Percentiles rank a stretch among this genome's conserved stretches.
These are phyloP conservation scores for Ips typographus DNA, from an alignment of 1,140 invertebrate species.

Conservation along the genomic window DNA sequence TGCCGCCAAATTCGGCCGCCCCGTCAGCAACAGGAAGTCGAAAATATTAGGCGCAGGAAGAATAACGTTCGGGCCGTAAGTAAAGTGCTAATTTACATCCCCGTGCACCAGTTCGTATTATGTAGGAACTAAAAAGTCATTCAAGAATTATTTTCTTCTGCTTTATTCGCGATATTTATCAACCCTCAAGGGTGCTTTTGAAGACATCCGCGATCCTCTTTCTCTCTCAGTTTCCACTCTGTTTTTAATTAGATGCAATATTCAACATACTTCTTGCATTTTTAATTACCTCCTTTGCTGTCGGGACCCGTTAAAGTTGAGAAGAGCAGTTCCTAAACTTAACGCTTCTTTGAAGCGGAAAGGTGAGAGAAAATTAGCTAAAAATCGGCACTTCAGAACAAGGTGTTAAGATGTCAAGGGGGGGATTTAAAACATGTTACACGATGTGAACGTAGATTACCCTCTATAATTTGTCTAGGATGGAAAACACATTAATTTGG, in stretches of 20 bases:
- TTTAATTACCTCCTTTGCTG: slow-evolving; percentile 36
- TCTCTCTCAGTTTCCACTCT: slow-evolving; percentile 22
- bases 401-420: slow-evolving; percentile 21
- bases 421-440: neutral
- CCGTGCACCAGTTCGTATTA: too few relatives aligned
- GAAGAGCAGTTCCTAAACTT: slow-evolving; percentile 31
- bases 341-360: slow-evolving; percentile 29
- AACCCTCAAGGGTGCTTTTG: slow-evolving; percentile 36
- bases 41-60: too few relatives aligned
- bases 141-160: slow-evolving; percentile 6
- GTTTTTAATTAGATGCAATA: slow-evolving; percentile 43
- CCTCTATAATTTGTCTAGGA: neutral
- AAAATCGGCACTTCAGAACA: slow-evolving; percentile 26
- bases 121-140: too few relatives aligned
- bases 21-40: too few relatives aligned
- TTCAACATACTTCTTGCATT: slow-evolving; percentile 41
- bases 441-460: slow-evolving; percentile 9
- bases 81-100: too few relatives aligned
- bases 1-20: neutral
- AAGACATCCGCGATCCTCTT: slow-evolving; percentile 33
- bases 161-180: slow-evolving; percentile 33
- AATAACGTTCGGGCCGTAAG: too few relatives aligned
- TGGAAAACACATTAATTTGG: neutral
- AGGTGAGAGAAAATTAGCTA: slow-evolving; percentile 29
- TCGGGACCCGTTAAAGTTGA: slow-evolving; percentile 31